Evolutionary conservation across 2,888 invertebrate genomes (phyloP), one percentile per base, ranked within the genome.

Genomic region (Cynaeus angustus): DNA sequence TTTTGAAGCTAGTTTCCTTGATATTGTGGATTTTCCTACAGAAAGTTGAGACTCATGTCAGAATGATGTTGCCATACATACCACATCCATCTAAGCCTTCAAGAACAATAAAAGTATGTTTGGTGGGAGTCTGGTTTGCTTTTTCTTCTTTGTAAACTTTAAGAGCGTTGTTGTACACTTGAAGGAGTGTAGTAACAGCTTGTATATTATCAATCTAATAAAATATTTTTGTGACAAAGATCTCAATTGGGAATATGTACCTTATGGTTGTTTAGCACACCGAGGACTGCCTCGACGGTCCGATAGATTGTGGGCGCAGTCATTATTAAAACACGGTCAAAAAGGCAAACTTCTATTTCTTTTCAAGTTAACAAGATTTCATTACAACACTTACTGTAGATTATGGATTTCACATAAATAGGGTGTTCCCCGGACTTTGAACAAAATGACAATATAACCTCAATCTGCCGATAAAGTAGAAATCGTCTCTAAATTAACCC

Each of bases 71-170:
- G n/a, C n/a, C n/a, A n/a, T n/a, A 45, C 66, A 69, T 78, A 86
- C 87, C 86, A 74, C 83, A 83, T 10, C 86, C 86, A 81, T 87
- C 86, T 5, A 87, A 78, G 1, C 87, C 87, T 82, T 87, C 87
- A 12, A 87, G 74, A 3, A 86, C 83, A 58, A 87, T 83, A 33
- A 86, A 81, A 1, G 86, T 85, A 74, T 84, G 78, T 56, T 77
- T 78, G 30, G 59, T 55, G 38, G 14, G 43, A 68, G 16, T 7
- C 6, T 5, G 4, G 21, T 46, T 46, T 33, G n/a, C 7, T 12
- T 33, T 9, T 14, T 59, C 10, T 5, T 38, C 65, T 9, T 71
- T 64, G 38, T 70, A 68, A 14, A 66, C 13, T 1, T 74, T 58
- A 12, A 72, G 64, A 38, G 78, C 74, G 26, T 70, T 66, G 50